Evolutionary conservation across 2,113 vertebrate species (phyloP), one percentile per base, ranked within the genome.

Genomic region (Baryphthengus martii): DNA sequence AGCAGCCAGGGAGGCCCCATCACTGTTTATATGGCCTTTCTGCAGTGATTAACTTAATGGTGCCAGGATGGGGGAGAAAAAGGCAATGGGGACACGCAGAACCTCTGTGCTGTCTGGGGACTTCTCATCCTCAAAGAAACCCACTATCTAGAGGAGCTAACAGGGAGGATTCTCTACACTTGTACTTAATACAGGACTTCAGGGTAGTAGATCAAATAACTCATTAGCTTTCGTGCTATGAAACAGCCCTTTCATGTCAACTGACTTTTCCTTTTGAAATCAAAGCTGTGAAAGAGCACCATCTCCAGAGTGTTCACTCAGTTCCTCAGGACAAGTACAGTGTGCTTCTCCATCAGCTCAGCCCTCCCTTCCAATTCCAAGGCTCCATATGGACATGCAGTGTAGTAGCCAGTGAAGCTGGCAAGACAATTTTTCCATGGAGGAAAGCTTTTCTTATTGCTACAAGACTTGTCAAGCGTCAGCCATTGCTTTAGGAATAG

Each of bases 1-100:
- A 59, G 77, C 56, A 85, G 90, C 93, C 96, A 95, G 89, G 84
- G 85, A 84, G 90, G 93, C 92, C 89, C 89, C 80, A 44, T 56
- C 4, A 1, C 70, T 68, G 20, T 84, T 86, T 81, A 47, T 35
- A 74, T 25, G 80, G 72, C n/a, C 75, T 71, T 84, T 88, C 66
- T 58, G 77, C 44, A 78, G 70, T 12, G 37, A 72, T 95, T 93
- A 62, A 76, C 53, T 65, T 95, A 89, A 89, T 61, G 21, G 75
- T 78, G 77, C 84, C 87, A 94, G 58, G 72, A 81, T 25, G 13
- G 29, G 82, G 72, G 77, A 89, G 28, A 72, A n/a, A 61, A 89
- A 63, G 45, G 63, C 1, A 0, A 13, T 1, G 61, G 66, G 89
- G 67, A 92, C 70, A 59, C 0, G 1, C 25, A 63, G 63, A 74